These are phyloP conservation scores for Chorisops tibialis DNA, from an alignment of 2,888 invertebrate genomes.

Conservation along the genomic window DNA sequence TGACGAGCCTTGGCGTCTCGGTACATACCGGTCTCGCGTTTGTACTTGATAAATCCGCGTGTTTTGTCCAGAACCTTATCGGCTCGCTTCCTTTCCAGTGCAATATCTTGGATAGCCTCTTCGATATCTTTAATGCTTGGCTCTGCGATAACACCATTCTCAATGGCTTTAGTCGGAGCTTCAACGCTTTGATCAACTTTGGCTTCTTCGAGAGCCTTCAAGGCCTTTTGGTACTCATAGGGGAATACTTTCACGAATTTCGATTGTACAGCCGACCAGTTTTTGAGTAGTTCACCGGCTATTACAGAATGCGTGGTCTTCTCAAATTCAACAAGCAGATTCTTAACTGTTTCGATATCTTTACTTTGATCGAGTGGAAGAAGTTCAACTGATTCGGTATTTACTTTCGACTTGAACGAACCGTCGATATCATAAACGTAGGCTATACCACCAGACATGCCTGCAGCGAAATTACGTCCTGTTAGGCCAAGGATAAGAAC, in stretches of 20 bases:
- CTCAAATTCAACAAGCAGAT: conserved; percentile 78
- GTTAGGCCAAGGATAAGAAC: conserved; percentile 90
- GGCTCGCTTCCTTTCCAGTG: conserved; percentile 73
- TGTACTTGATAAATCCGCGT: conserved; percentile 94
- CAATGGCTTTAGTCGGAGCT: conserved; percentile 40
- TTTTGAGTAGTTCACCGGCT: conserved; percentile 71
- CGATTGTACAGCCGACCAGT: conserved; percentile 73
- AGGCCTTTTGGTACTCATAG: conserved; percentile 88
- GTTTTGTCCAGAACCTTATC: conserved; percentile 81
- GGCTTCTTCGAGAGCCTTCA: conserved; percentile 63
- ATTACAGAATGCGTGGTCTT: conserved; percentile 84
- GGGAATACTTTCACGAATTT: conserved; percentile 96
- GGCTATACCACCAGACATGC: conserved; percentile 96
- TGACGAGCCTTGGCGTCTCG: conserved; percentile 79
- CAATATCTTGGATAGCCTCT: conserved; percentile 76
- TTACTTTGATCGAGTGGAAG: conserved; percentile 73
- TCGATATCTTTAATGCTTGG: conserved; percentile 76
- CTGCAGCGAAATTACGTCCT: conserved; percentile 97
- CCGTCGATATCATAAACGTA: conserved; percentile 90
- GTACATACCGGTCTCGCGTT: conserved; percentile 82
- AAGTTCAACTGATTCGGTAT: conserved; percentile 92
- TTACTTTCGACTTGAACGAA: conserved; percentile 82
- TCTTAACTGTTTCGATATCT: conserved; percentile 73
- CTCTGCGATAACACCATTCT: conserved; percentile 49
- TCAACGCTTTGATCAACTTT: conserved; percentile 42